Base-by-base conservation (phyloP, 2,888 invertebrate genomes). In the Lissocephala sabroskyi region DNA sequence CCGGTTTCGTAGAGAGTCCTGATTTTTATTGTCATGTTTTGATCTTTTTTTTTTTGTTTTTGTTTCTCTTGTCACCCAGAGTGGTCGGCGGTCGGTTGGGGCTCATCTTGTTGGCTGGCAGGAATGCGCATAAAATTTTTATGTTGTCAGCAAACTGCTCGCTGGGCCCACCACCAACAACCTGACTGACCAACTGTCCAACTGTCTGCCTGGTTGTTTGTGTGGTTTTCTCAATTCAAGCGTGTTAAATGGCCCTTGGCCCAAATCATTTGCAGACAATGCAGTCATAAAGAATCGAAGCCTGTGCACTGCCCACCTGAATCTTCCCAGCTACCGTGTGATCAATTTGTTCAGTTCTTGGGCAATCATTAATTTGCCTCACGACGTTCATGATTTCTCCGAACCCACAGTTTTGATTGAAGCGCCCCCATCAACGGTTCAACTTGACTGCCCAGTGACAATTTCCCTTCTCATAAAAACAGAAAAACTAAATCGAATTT, bases 21-120 rank as follows among this genome's bases (percentile, higher is more conserved):
- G 75, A 74, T 71, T 77, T 75, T 75, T 75, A 73, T 75, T 75
- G 75, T 70, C 71, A 71, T 75, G 75, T 75, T 70, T 70, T 70
- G 73, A 67, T 70, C 64, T 75, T 62, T 70, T 59, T 33, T 46
- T 23, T 39, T 39, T 36, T 35, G 18, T 18, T 50, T 35, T 36
- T 17, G n/a, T 29, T 32, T 10, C 19, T 19, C 11, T 32, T 4
- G n/a, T n/a, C n/a, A n/a, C n/a, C n/a, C n/a, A n/a, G n/a, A n/a
- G n/a, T n/a, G n/a, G n/a, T n/a, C n/a, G n/a, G 49, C 46, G 50
- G 39, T 62, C 42, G 41, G 37, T 46, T 39, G 26, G 42, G 41
- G 48, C 48, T 23, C 23, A 23, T 35, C 14, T 55, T 56, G 60
- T 47, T 60, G 56, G 49, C 11, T 56, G 58, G 47, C 55, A 57